Conservation (phyloP, 1,140 invertebrate species). For the Ridgeia piscesae region DNA sequence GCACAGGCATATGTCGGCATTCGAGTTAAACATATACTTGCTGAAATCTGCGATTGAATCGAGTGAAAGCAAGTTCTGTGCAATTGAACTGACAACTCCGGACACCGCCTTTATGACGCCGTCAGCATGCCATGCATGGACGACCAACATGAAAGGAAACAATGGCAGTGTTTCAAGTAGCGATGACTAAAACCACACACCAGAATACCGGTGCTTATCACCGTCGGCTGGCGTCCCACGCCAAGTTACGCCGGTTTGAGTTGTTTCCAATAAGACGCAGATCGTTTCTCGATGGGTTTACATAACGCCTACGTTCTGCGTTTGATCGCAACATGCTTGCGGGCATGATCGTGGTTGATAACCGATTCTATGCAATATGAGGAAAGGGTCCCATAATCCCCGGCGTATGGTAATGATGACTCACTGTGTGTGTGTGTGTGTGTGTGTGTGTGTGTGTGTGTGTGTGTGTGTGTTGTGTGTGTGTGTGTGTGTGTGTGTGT, state of each 20-base stretch:
- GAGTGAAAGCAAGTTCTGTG: neutral
- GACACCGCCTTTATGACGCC: neutral
- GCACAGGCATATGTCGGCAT: neutral
- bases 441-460: too few species aligned
- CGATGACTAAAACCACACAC: neutral
- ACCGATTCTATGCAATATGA: neutral
- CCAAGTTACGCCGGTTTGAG: neutral
- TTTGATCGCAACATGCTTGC: neutral
- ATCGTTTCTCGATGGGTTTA: neutral
- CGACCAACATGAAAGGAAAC: too few species aligned
- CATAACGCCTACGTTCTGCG: neutral
- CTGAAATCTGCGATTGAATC: neutral
- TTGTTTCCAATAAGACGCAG: neutral
- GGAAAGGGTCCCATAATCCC: neutral
- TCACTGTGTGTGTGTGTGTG: neutral
- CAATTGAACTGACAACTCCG: neutral
- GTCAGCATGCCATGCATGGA: neutral
- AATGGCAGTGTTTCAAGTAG: too few species aligned
- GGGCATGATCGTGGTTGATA: neutral
- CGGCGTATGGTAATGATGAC: neutral
- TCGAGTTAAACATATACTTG: neutral
- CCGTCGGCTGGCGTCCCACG: neutral
- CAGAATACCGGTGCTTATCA: neutral
- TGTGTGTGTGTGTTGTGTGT: too few species aligned
- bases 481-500: too few species aligned